phyloP scores from a whole-genome alignment of 2,888 invertebrate genomes.

The Catotricha subobsoleta region DNA sequence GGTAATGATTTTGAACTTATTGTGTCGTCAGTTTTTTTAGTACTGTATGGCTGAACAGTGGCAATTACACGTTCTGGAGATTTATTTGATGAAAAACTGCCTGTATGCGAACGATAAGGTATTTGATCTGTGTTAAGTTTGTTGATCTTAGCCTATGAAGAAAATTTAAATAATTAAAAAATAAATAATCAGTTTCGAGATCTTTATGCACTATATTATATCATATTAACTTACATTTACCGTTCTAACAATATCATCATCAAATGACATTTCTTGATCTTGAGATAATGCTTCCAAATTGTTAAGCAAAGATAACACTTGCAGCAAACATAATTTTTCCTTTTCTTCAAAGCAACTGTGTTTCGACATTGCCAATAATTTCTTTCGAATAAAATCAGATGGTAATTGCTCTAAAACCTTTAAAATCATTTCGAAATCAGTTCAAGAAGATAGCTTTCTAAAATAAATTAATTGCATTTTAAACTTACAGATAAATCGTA shows the following conservation, averaged over 20 bases:
- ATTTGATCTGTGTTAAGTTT: no score
- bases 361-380: constrained; percentile 19
- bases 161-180: no score
- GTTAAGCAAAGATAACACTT: constrained; percentile 41
- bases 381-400: constrained; percentile 20
- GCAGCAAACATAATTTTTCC: constrained; percentile 43
- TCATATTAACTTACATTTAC: constrained; percentile 19
- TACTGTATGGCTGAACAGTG: constrained; percentile 43
- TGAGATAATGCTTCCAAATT: constrained; percentile 36
- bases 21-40: constrained; percentile 15
- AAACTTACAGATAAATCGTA: no score
- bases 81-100: constrained; percentile 6
- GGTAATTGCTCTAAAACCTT: constrained; percentile 16
- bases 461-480: no score
- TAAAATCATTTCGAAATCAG: neutral
- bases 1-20: neutral
- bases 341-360: constrained; percentile 27
- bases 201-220: neutral
- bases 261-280: constrained; percentile 24
- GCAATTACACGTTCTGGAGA: constrained; percentile 36
- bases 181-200: neutral
- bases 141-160: no score
- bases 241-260: constrained; percentile 38
- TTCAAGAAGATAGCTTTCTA: neutral
- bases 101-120: constrained; percentile 8